Conservation (phyloP, 2,113 vertebrate genomes). For the Pseudonaja textilis region DNA sequence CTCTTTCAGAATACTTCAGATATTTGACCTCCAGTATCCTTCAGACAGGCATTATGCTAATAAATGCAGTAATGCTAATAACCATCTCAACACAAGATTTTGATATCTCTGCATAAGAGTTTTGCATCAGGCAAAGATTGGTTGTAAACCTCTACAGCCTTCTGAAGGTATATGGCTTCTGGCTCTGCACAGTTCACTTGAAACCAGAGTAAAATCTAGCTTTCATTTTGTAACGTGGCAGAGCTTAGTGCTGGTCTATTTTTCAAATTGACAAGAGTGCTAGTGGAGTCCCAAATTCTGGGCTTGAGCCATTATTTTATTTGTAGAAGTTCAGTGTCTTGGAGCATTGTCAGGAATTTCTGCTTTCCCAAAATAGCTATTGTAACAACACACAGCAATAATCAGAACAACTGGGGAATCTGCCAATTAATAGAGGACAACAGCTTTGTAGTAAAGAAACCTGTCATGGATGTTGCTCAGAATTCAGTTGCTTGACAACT, state of each 20-base stretch:
- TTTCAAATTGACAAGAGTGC: not conserved
- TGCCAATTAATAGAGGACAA: not conserved
- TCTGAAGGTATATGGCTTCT: not conserved
- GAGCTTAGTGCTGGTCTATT: not conserved
- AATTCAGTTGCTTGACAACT: not conserved
- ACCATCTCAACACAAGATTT: not conserved
- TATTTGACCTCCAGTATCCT: not conserved
- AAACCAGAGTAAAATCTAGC: not conserved
- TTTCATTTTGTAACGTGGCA: not conserved
- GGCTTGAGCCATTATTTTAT: not conserved
- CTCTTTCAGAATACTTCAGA: not conserved
- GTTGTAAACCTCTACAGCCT: not conserved
- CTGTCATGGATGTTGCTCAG: not conserved
- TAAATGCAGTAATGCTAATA: not conserved
- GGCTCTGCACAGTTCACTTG: not conserved
- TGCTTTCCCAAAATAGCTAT: not conserved
- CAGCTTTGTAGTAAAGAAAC: not conserved
- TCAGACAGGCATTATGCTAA: not conserved
- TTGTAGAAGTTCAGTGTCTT: not conserved
- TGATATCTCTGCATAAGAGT: not conserved
- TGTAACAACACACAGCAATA: not conserved
- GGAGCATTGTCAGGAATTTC: not conserved
- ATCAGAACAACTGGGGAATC: not conserved
- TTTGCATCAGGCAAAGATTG: not conserved
- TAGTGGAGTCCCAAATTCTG: not conserved